Base-by-base conservation (phyloP, 2,888 invertebrate species). In the Eupsilia transversa region DNA sequence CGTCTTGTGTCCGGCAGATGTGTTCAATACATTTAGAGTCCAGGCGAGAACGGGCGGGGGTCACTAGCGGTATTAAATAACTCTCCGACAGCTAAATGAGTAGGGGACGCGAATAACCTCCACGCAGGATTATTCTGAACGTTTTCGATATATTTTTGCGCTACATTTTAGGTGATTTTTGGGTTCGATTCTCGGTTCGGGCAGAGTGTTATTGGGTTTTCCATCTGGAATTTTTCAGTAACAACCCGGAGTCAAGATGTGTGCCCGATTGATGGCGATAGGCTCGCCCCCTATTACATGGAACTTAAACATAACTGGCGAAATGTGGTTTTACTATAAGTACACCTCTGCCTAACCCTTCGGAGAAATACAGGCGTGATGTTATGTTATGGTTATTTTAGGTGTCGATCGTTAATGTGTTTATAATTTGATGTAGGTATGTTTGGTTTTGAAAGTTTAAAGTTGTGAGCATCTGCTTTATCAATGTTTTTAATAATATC, bases 31-130 rank as follows among this genome's bases (percentile, higher is more conserved):
- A 94, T 94, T 94, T 93, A 91, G 92, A 89, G 92, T 89, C 90
- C 87, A 88, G 89, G 92, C 91, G 93, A 92, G 91, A 90, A 86
- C 89, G 82, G 88, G 89, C 88, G 92, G 91, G 95, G 96, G 95
- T 95, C 95, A 95, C 92, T 94, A 92, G 93, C 91, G 91, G 94
- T 95, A 96, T 96, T 95, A 96, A 96, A 96, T 95, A 96, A 95
- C 96, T 95, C 94, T 94, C 92, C 93, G 95, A 95, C 95, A 94
- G 94, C 94, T 94, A 96, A 96, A 95, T 96, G 94, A 95, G 94
- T 93, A 93, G 95, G 95, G 95, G 95, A 94, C 92, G 92, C 91
- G 91, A 88, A 89, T 88, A 91, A 91, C 91, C 88, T 89, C 88
- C 85, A 85, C 80, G 80, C 86, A 79, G 84, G 86, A 81, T 79